phyloP scores from a whole-genome alignment of 2,888 invertebrate genomes.

The Eulithis prunata region DNA sequence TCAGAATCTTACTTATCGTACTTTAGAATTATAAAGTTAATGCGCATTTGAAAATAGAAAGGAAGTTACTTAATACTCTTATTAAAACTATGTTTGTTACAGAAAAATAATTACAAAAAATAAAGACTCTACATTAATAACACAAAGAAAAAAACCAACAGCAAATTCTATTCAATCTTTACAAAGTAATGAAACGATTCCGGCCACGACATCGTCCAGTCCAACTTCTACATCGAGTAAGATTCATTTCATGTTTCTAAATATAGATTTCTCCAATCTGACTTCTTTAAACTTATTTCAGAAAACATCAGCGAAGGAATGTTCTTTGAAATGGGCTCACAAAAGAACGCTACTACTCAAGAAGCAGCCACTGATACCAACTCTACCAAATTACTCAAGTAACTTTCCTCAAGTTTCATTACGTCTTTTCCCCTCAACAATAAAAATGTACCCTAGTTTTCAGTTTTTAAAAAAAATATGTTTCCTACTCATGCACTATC shows the following conservation, averaged over 20 bases:
- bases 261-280: neutral
- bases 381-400: conserved; percentile 3
- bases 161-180: neutral
- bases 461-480: no score
- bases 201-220: neutral
- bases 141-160: neutral
- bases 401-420: neutral
- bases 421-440: no score
- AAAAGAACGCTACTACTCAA: neutral
- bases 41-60: neutral
- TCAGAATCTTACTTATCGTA: no score
- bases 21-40: no score
- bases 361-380: neutral
- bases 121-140: neutral
- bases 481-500: no score
- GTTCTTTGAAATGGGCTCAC: neutral
- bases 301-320: neutral
- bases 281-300: conserved; percentile 2
- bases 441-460: no score
- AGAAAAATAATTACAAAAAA: neutral
- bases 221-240: neutral
- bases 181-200: neutral
- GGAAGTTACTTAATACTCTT: neutral
- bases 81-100: neutral
- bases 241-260: neutral